Percentiles rank a stretch among this genome's conserved stretches.
Evolutionary conservation across 2,113 vertebrate species (phyloP).

Genomic region (Prietella phreatophila): DNA sequence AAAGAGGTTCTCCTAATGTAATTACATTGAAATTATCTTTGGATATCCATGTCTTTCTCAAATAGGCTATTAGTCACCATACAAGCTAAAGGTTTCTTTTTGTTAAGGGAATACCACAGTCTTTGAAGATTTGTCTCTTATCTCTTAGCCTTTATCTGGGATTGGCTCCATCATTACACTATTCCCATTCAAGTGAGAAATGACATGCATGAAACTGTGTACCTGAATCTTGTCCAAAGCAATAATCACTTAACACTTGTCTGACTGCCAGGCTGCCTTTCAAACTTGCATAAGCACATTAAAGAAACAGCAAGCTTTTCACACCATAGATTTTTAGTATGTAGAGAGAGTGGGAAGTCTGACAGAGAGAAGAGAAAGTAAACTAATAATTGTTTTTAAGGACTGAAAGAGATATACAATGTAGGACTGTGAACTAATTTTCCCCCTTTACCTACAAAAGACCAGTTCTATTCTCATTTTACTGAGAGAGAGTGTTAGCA

Average conservation of each 20-base stretch:
- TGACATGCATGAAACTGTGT: conserved; percentile 32
- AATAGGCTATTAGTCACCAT: not conserved
- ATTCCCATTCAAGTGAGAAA: conserved; percentile 35
- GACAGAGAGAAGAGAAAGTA: not conserved
- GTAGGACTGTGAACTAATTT: not conserved
- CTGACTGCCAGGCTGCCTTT: conserved; percentile 40
- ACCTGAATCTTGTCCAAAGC: conserved; percentile 33
- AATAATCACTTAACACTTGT: conserved; percentile 45
- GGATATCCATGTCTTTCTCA: too few species aligned
- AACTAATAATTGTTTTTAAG: conserved; percentile 14
- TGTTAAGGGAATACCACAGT: not conserved
- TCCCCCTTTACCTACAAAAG: not conserved
- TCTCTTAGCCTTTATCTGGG: not conserved
- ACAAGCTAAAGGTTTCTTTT: conserved; percentile 8
- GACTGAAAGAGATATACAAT: not conserved
- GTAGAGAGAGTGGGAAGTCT: conserved; percentile 1
- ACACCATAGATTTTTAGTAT: conserved; percentile 45
- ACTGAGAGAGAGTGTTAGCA: not conserved
- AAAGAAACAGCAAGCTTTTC: conserved; percentile 39
- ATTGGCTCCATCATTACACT: conserved; percentile 27
- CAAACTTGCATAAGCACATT: conserved; percentile 45
- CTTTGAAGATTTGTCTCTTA: conserved; percentile 6
- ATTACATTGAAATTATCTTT: conserved; percentile 7
- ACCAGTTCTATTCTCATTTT: not conserved
- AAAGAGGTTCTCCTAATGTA: not conserved